These are phyloP conservation scores for Pediacus dermestoides DNA, from an alignment of 2,888 invertebrate species.

Conservation along the genomic window DNA sequence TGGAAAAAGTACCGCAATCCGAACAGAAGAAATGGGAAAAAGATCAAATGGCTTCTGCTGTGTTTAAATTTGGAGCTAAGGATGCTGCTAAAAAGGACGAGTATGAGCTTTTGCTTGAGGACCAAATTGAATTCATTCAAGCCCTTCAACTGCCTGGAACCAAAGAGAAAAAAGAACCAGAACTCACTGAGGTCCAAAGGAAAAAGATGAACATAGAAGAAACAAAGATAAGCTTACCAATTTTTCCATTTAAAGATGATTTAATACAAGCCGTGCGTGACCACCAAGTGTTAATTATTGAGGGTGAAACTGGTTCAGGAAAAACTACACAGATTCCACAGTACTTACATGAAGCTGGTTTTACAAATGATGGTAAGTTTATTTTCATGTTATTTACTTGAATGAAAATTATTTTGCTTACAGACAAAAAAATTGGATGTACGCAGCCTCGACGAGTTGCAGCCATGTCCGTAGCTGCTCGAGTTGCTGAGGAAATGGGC, in stretches of 20 bases:
- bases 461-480: conserved; percentile 98
- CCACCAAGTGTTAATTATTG: conserved; percentile 87
- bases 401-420: conserved; percentile 3
- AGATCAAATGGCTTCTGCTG: conserved; percentile 90
- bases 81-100: conserved; percentile 73
- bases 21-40: conserved; percentile 97
- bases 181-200: conserved; percentile 65
- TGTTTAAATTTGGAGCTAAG: conserved; percentile 90
- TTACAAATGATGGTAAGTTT: conserved; percentile 62
- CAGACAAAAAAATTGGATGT: conserved; percentile 70
- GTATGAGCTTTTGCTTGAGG: conserved; percentile 90
- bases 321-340: conserved; percentile 99
- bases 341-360: conserved; percentile 93
- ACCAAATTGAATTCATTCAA: conserved; percentile 97
- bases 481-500: conserved; percentile 97
- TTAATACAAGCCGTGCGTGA: conserved; percentile 87
- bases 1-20: conserved; percentile 77
- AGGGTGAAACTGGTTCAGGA: conserved; percentile 98
- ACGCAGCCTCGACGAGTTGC: conserved; percentile 97
- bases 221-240: conserved; percentile 87
- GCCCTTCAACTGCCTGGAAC: conserved; percentile 75
- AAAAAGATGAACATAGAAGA: conserved; percentile 83
- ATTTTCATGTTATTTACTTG: neutral
- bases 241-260: conserved; percentile 86
- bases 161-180: conserved; percentile 56